phyloP scores from a whole-genome alignment of 2,797 vertebrate species.

The Fundulus diaphanus region DNA sequence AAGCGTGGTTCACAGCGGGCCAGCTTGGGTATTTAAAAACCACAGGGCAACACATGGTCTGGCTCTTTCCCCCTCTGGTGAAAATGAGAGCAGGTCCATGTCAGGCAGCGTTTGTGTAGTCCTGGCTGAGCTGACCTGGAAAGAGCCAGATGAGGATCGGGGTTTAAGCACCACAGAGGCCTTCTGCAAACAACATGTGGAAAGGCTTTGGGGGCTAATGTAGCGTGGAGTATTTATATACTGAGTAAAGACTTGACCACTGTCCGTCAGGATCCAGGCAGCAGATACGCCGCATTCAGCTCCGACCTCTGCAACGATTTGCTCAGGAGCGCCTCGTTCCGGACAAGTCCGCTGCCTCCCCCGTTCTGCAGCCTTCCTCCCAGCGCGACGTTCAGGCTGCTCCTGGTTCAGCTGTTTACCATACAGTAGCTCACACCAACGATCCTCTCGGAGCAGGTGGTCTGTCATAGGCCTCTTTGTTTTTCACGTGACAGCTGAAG shows the following conservation, averaged over 20 bases:
- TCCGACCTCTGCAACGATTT: constrained; percentile 32
- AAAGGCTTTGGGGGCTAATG: constrained; percentile 82
- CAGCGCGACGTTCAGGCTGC: constrained; percentile 24
- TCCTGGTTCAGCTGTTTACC: constrained; percentile 73
- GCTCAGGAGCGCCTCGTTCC: constrained; percentile 28
- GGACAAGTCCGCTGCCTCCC: constrained; percentile 11
- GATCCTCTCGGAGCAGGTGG: constrained; percentile 74
- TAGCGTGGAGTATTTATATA: constrained; percentile 82
- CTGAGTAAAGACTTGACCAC: constrained; percentile 65
- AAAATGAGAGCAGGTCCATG: constrained; percentile 51
- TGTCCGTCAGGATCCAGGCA: constrained; percentile 62
- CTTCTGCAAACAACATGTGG: constrained; percentile 83
- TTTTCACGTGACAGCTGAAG: constrained; percentile 63
- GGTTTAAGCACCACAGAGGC: constrained; percentile 71
- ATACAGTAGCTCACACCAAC: constrained; percentile 70
- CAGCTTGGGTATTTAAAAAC: constrained; percentile 44
- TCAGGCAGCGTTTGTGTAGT: constrained; percentile 53
- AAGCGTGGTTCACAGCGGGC: constrained; percentile 31
- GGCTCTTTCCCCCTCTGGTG: constrained; percentile 22
- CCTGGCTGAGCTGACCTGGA: constrained; percentile 70
- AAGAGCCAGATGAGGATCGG: constrained; percentile 70
- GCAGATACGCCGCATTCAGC: constrained; percentile 43
- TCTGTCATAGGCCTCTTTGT: constrained; percentile 66
- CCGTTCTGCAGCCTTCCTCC: constrained; percentile 11
- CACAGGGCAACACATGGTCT: constrained; percentile 30